A percentile compares a stretch with the other conserved stretches of the same genome.
These are phyloP conservation scores for Poecilia picta DNA, from an alignment of 2,797 vertebrate species.

Conservation along the genomic window DNA sequence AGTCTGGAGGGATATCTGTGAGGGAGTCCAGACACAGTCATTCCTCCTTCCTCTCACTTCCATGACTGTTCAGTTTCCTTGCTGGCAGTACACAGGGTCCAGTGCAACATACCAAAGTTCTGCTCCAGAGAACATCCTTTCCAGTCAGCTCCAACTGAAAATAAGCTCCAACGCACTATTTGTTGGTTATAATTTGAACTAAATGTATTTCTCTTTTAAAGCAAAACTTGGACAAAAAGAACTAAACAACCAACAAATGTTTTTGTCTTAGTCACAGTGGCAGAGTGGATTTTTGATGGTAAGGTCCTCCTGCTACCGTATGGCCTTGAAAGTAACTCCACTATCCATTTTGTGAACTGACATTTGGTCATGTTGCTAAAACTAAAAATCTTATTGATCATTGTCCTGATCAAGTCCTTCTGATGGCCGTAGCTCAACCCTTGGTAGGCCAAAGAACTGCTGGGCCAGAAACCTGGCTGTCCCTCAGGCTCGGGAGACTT, in stretches of 20 bases:
- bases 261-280: background rate
- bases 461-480: background rate
- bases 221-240: background rate
- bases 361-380: background rate
- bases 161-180: slow-evolving; percentile 1
- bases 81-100: slow-evolving; percentile 43
- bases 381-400: background rate
- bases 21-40: slow-evolving; percentile 71
- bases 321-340: background rate
- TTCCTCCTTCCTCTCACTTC: slow-evolving; percentile 59
- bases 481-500: background rate
- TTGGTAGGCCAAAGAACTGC: background rate
- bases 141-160: slow-evolving; percentile 5
- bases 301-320: background rate
- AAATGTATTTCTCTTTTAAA: background rate
- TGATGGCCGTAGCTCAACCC: background rate
- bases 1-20: slow-evolving; percentile 72
- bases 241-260: background rate
- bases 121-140: slow-evolving; percentile 30
- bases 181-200: background rate
- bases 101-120: slow-evolving; percentile 20
- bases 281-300: background rate
- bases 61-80: slow-evolving; percentile 63
- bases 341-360: background rate
- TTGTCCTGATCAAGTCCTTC: background rate